These are phyloP conservation scores for Tapirus terrestris DNA, from an alignment of 2,113 vertebrate species.

Conservation along the genomic window DNA sequence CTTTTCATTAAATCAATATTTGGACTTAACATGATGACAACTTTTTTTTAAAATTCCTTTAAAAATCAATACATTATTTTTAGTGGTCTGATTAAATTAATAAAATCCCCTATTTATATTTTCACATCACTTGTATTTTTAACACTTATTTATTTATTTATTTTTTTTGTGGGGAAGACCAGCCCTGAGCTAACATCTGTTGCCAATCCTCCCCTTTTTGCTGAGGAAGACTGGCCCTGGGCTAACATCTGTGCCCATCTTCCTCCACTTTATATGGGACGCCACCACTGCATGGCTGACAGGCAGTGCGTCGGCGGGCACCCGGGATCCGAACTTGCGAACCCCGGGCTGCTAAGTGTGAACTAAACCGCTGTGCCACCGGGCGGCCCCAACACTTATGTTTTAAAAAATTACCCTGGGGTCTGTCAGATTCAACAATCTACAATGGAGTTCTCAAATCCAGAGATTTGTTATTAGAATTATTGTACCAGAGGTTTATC, in stretches of 20 bases:
- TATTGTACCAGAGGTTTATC: neutral
- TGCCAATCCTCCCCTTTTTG: too few relatives aligned
- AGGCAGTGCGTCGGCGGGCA: too few relatives aligned
- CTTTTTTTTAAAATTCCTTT: neutral
- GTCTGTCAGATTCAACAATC: neutral
- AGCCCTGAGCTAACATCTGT: too few relatives aligned
- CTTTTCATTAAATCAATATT: conserved; percentile 8
- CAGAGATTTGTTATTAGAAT: neutral
- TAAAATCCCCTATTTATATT: neutral
- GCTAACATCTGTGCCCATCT: too few relatives aligned
- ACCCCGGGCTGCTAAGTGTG: too few relatives aligned
- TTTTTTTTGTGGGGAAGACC: too few relatives aligned
- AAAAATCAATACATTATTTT: conserved; percentile 35
- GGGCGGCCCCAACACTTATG: neutral
- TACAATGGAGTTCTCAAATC: neutral
- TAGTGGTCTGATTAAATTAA: neutral
- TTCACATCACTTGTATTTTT: neutral
- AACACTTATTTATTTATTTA: too few relatives aligned
- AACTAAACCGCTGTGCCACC: too few relatives aligned
- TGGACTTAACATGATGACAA: neutral
- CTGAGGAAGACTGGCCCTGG: too few relatives aligned
- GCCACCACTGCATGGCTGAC: too few relatives aligned
- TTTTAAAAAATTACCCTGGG: neutral
- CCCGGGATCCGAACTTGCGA: too few relatives aligned
- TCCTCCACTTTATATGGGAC: too few relatives aligned